Base-by-base conservation (phyloP, 2,113 vertebrate species). In the Zingel zingel region DNA sequence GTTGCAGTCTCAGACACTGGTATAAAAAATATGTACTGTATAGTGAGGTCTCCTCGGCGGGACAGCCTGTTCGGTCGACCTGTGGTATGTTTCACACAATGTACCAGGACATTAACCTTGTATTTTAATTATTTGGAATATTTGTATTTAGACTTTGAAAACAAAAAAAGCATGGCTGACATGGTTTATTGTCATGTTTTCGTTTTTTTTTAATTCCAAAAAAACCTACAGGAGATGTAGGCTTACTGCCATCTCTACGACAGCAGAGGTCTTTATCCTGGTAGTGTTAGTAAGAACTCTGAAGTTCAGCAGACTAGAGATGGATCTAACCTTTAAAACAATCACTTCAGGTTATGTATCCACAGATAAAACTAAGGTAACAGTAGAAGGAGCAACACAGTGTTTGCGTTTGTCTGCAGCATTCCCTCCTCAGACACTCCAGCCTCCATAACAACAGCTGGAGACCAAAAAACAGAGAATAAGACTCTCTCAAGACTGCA, bases 371-470 rank as follows among this genome's bases (percentile, higher is more conserved):
- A 50, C 56, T 9, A 1, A 53, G 45, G 18, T 39, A 18, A 11
- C n/a, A 53, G 8, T 8, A 27, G 2, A 39, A 39, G 16, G 53
- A 53, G 11, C 10, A 51, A n/a, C 30, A 11, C 30, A 11, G 57
- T 45, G 45, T 70, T 33, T 66, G 63, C 57, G 13, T 47, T 59
- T 50, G 45, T 69, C 56, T 19, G 16, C 56, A 61, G 76, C n/a
- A 16, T 23, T 39, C 36, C 45, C 62, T 57, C 62, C 56, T 78
- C 56, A 59, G 53, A 51, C 0, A 6, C 56, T 50, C 54, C 54
- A 68, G 64, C 56, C 54, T 25, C 54, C 56, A 11, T n/a, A 67
- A 21, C 9, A 78, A 68, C 54, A 78, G 47, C 65, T 65, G n/a
- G 62, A 65, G 14, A 72, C 3, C 12, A 19, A 51, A 45, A 51